These are phyloP conservation scores for Dromas ardeola DNA, from an alignment of 2,113 vertebrate species.

Conservation along the genomic window DNA sequence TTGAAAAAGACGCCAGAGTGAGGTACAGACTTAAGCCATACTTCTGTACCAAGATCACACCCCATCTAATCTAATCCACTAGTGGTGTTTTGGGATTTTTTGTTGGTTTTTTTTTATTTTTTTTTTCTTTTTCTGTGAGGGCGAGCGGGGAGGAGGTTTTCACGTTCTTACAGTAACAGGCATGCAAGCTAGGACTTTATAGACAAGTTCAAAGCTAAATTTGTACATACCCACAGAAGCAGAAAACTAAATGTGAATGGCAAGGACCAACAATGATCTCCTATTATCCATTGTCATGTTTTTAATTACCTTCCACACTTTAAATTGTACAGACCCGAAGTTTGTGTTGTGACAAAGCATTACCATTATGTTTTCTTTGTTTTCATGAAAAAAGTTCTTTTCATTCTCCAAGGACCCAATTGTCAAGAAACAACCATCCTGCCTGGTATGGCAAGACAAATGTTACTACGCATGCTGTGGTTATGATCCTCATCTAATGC, in stretches of 20 bases:
- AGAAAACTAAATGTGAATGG: background rate
- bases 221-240: background rate
- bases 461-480: rapidly evolving
- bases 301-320: background rate
- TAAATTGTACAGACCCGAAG: background rate
- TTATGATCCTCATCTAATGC: background rate
- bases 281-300: background rate
- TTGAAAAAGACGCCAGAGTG: background rate
- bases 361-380: background rate
- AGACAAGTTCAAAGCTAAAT: background rate
- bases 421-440: background rate
- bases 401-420: background rate
- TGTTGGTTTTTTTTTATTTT: background rate
- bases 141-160: background rate
- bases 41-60: background rate
- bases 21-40: background rate
- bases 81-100: background rate
- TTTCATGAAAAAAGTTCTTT: background rate
- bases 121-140: too few relatives aligned
- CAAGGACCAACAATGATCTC: background rate
- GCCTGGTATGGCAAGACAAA: background rate
- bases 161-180: background rate
- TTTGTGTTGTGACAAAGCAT: background rate
- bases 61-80: background rate
- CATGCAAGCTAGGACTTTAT: background rate